A percentile compares a stretch with the other conserved stretches of the same genome.
Evolutionary conservation across 2,113 vertebrate species (phyloP).

Genomic region (Melanerpes aurifrons): DNA sequence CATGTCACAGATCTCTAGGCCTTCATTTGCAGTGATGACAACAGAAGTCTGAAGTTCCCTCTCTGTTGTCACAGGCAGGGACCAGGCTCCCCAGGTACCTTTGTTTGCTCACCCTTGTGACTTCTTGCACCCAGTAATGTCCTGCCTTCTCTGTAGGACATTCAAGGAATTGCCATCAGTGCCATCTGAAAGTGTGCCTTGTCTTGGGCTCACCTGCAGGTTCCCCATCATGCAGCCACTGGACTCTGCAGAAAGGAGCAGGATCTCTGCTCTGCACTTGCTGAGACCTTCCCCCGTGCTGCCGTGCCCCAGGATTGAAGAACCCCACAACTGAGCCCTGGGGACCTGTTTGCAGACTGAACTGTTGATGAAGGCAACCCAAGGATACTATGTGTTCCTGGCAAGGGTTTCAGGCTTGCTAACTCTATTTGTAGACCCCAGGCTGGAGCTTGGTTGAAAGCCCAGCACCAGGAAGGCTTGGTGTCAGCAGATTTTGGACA

Average conservation of each 20-base stretch:
- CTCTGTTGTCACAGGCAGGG: background rate
- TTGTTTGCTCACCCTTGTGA: background rate
- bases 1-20: background rate
- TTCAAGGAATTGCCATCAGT: background rate
- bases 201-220: background rate
- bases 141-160: background rate
- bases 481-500: slow-evolving; percentile 4
- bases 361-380: background rate
- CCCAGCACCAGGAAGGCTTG: background rate
- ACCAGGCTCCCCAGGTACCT: background rate
- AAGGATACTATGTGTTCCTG: background rate
- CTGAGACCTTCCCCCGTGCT: background rate
- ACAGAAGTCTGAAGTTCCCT: background rate
- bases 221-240: background rate
- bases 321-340: background rate
- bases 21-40: background rate
- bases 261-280: background rate
- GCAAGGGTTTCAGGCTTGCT: background rate
- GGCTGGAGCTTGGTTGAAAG: slow-evolving; percentile 1
- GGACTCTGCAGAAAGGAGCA: background rate
- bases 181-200: background rate
- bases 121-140: background rate
- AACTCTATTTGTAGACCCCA: background rate
- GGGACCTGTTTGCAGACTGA: background rate
- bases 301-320: background rate